Conservation (phyloP, 1,140 invertebrate species). For the Hydropsyche tenuis region DNA sequence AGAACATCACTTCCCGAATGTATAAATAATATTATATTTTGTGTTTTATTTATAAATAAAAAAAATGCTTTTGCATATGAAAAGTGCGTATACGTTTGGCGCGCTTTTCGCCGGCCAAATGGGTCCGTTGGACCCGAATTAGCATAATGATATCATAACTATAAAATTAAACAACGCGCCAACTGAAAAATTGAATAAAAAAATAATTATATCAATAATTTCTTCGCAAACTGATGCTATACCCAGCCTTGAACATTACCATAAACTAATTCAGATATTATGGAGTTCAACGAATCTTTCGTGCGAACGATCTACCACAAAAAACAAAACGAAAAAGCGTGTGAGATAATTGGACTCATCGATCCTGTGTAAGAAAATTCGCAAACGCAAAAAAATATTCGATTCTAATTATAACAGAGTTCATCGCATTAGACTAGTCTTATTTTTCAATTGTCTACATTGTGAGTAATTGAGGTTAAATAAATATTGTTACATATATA, state of each 20-base stretch:
- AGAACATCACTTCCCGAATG: slow-evolving; percentile 26
- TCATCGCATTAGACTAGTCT: no score
- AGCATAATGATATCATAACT: background rate
- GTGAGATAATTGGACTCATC: no score
- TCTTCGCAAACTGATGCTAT: no score
- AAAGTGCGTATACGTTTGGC: background rate
- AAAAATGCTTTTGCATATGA: background rate
- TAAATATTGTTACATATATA: no score
- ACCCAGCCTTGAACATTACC: background rate
- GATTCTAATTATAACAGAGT: no score
- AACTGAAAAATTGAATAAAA: background rate
- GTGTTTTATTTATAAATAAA: no score
- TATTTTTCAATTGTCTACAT: no score
- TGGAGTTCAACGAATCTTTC: slow-evolving; percentile 1
- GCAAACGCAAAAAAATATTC: no score
- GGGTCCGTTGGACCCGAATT: background rate
- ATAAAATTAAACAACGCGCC: background rate
- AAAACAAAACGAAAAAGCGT: background rate
- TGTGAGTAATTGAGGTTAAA: no score
- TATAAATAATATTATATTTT: background rate
- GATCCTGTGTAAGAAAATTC: no score
- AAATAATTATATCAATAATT: no score
- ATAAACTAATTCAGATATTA: background rate
- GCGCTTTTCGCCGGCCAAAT: background rate
- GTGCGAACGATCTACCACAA: background rate